phyloP scores from a whole-genome alignment of 2,888 invertebrate genomes.

The Tetanocera ferruginea region DNA sequence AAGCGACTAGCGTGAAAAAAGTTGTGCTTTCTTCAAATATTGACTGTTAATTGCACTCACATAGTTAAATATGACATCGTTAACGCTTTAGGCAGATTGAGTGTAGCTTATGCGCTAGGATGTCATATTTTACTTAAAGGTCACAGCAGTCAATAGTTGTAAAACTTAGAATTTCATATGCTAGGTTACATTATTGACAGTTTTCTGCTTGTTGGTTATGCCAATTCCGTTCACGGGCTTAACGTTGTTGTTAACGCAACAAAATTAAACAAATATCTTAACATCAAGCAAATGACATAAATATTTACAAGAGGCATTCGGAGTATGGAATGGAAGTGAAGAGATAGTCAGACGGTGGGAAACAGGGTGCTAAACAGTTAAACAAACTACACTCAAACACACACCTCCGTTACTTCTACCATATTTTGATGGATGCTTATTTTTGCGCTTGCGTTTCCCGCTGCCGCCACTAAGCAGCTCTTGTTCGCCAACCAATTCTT shows the following conservation, averaged over 20 bases:
- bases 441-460: conserved; percentile 59
- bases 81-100: too few species aligned
- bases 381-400: conserved; percentile 67
- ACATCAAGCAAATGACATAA: not conserved
- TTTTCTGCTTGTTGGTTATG: too few species aligned
- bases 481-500: conserved; percentile 56
- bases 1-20: too few species aligned
- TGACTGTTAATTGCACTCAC: too few species aligned
- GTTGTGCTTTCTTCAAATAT: too few species aligned
- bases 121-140: too few species aligned
- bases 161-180: too few species aligned
- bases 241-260: not conserved
- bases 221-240: too few species aligned
- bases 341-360: conserved; percentile 35
- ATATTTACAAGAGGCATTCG: not conserved
- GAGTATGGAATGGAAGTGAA: not conserved
- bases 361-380: conserved; percentile 65
- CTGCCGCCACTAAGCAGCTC: conserved; percentile 47
- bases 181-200: too few species aligned
- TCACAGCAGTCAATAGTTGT: too few species aligned
- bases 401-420: conserved; percentile 70
- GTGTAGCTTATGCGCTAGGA: too few species aligned
- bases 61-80: too few species aligned
- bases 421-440: conserved; percentile 67
- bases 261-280: not conserved